These are phyloP conservation scores for Formicarius rufipectus DNA, from an alignment of 2,113 vertebrate genomes.

Conservation along the genomic window DNA sequence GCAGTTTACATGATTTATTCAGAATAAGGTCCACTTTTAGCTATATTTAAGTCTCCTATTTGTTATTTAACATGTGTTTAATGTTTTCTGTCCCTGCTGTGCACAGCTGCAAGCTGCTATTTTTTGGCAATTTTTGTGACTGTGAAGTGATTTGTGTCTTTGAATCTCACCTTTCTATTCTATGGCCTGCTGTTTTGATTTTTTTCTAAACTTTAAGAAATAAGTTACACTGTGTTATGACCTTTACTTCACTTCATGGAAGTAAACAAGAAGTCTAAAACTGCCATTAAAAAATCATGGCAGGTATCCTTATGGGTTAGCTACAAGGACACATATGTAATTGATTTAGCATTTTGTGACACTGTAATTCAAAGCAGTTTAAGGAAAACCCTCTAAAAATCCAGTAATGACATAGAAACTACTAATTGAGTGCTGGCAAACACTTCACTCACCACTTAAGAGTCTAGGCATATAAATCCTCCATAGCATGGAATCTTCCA, in stretches of 20 bases:
- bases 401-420: conserved; percentile 29
- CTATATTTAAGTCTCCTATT: conserved; percentile 79
- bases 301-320: not conserved
- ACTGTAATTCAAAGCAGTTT: conserved; percentile 11
- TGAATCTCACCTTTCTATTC: conserved; percentile 76
- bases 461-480: not conserved
- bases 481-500: not conserved
- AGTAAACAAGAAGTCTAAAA: conserved; percentile 56
- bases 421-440: conserved; percentile 43
- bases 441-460: not conserved
- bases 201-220: conserved; percentile 79
- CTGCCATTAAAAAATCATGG: not conserved
- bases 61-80: conserved; percentile 84
- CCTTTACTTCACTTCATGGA: conserved; percentile 86
- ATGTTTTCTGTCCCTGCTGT: conserved; percentile 80
- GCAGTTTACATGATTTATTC: conserved; percentile 81
- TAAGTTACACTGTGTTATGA: conserved; percentile 77
- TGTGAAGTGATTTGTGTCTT: conserved; percentile 80
- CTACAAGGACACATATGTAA: not conserved
- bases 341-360: conserved; percentile 31
- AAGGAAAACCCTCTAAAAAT: conserved; percentile 15
- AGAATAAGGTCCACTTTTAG: conserved; percentile 80
- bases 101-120: conserved; percentile 81
- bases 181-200: conserved; percentile 77
- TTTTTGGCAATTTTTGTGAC: conserved; percentile 80